Conservation (phyloP, 2,888 invertebrate species). For the Aleiodes alternator region DNA sequence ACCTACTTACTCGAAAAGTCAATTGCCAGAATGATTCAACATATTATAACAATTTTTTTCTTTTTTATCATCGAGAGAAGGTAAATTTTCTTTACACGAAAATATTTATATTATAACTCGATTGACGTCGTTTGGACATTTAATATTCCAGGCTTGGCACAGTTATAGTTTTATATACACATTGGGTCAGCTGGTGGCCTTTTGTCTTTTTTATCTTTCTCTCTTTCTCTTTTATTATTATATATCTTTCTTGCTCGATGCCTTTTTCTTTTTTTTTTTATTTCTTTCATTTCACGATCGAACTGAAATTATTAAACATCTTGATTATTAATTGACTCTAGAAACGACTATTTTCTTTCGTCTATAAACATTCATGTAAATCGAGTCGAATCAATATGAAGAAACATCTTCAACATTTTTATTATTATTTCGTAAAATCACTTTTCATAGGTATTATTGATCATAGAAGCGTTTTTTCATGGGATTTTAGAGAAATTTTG, state of each 20-base stretch:
- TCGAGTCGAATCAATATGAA: conserved; percentile 23
- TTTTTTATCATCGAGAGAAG: conserved; percentile 10
- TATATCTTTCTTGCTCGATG: too few relatives aligned
- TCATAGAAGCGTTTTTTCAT: too few relatives aligned
- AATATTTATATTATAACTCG: conserved; percentile 38
- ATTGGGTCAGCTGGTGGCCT: conserved; percentile 34
- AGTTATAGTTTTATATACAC: conserved; percentile 32
- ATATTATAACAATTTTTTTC: neutral
- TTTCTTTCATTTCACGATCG: conserved; percentile 37
- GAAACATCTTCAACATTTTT: neutral
- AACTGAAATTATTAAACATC: conserved; percentile 43
- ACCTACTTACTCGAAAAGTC: too few relatives aligned
- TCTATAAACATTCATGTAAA: conserved; percentile 34
- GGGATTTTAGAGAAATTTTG: too few relatives aligned
- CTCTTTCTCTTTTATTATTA: conserved; percentile 32
- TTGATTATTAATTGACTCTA: conserved; percentile 45
- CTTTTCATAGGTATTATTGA: too few relatives aligned
- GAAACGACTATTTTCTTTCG: conserved; percentile 20
- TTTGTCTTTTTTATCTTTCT: conserved; percentile 9
- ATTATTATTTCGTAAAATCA: neutral
- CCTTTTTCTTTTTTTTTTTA: neutral
- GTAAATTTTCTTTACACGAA: conserved; percentile 28
- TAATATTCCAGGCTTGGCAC: conserved; percentile 44
- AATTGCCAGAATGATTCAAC: too few relatives aligned
- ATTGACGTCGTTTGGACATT: conserved; percentile 42